These are phyloP conservation scores for Leptocoma aspasia DNA, from an alignment of 2,113 vertebrate genomes.

Conservation along the genomic window DNA sequence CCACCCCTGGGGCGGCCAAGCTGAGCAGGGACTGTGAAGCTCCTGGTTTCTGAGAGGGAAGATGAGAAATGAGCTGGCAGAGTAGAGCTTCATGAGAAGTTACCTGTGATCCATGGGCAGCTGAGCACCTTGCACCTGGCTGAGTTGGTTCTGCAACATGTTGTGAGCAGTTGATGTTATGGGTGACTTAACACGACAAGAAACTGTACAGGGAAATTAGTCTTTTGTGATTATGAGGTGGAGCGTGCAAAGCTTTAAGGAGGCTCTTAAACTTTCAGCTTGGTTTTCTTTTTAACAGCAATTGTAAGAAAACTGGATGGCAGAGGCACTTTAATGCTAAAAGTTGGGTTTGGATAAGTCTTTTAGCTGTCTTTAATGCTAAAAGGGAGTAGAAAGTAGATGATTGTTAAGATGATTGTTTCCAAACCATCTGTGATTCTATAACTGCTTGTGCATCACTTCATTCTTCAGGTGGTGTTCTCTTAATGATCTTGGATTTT, in stretches of 20 bases:
- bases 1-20: background rate
- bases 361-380: background rate
- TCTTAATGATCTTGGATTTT: background rate
- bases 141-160: background rate
- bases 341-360: background rate
- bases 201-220: background rate
- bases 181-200: background rate
- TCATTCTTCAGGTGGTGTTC: background rate
- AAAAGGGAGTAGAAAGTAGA: background rate
- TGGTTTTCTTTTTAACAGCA: background rate
- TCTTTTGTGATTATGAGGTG: background rate
- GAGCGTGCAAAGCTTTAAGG: background rate
- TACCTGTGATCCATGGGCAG: background rate
- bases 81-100: background rate
- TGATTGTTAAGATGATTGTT: background rate
- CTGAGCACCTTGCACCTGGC: background rate
- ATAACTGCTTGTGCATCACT: background rate
- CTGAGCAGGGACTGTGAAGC: rapidly evolving
- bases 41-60: background rate
- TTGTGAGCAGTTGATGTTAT: background rate
- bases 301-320: background rate
- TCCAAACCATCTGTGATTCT: background rate
- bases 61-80: background rate
- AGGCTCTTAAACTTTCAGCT: background rate
- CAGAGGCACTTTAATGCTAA: background rate